These are phyloP conservation scores for Amphiprion percula DNA, from an alignment of 2,113 vertebrate species.

Conservation along the genomic window DNA sequence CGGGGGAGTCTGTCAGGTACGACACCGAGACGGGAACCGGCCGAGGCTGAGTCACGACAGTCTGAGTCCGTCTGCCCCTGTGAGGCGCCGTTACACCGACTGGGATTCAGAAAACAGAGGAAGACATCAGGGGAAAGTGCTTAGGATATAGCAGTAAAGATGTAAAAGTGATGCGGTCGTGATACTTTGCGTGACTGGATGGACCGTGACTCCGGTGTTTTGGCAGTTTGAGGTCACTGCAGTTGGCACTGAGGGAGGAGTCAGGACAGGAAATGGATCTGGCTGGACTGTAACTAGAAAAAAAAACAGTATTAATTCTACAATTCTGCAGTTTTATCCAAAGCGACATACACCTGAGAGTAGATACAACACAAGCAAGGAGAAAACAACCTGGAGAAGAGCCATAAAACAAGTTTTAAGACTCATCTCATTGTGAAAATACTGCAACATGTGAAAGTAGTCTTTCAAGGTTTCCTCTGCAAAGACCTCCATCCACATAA, in stretches of 20 bases:
- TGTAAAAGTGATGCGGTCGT: neutral
- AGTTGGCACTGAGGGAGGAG: conserved; percentile 9
- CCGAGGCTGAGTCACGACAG: conserved; percentile 27
- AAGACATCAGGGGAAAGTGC: neutral
- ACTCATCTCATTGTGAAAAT: too few relatives aligned
- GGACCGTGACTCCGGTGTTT: conserved; percentile 14
- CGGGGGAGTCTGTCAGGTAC: conserved; percentile 35
- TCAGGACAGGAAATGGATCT: conserved; percentile 66
- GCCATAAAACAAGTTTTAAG: too few relatives aligned
- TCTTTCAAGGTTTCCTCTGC: too few relatives aligned
- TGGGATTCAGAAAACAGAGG: conserved; percentile 10
- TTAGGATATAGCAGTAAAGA: neutral
- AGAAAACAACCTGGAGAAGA: too few relatives aligned
- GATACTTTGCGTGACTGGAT: conserved; percentile 54
- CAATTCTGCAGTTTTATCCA: too few relatives aligned
- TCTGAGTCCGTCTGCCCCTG: neutral
- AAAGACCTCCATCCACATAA: too few relatives aligned
- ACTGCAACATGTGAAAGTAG: too few relatives aligned
- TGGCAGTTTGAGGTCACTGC: neutral
- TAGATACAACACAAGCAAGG: too few relatives aligned
- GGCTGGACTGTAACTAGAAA: conserved; percentile 24
- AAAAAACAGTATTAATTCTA: too few relatives aligned
- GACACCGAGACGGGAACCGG: conserved; percentile 10
- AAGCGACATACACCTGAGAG: too few relatives aligned
- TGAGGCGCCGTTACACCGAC: neutral